A percentile compares a stretch with the other conserved stretches of the same genome.
Conservation (phyloP, 1,140 invertebrate genomes). For the Rhagoletis pomonella region DNA sequence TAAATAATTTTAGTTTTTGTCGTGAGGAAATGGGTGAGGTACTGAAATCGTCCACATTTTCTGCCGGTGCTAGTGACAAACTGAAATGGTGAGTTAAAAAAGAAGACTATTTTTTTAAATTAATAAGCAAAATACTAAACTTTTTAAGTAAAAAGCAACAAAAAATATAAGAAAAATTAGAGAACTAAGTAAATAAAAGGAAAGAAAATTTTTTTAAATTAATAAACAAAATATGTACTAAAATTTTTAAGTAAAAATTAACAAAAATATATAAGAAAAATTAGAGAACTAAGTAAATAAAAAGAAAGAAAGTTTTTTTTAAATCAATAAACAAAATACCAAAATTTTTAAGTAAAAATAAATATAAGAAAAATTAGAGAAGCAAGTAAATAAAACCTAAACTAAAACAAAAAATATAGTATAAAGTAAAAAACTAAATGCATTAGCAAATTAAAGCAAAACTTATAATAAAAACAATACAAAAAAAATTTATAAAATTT, state of each 20-base stretch:
- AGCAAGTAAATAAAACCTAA: not conserved
- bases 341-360: not conserved
- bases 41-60: slow-evolving; percentile 99
- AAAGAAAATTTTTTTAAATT: not conserved
- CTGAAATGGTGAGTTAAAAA: slow-evolving; percentile 90
- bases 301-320: not conserved
- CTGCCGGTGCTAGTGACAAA: slow-evolving; percentile 99
- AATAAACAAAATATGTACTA: not conserved
- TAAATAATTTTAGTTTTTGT: slow-evolving; percentile 99
- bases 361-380: not conserved
- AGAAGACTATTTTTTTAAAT: not conserved
- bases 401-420: not conserved
- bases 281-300: not conserved
- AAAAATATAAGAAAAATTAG: not conserved
- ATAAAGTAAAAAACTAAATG: no score
- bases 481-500: not conserved
- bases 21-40: slow-evolving; percentile 99
- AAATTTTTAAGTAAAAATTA: not conserved
- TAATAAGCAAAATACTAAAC: not conserved
- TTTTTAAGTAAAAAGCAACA: not conserved
- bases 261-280: not conserved
- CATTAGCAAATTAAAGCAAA: not conserved
- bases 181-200: not conserved
- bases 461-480: not conserved
- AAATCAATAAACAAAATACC: not conserved